Conservation (phyloP, 2,797 vertebrate genomes). For the Coccyzus lansbergi region DNA sequence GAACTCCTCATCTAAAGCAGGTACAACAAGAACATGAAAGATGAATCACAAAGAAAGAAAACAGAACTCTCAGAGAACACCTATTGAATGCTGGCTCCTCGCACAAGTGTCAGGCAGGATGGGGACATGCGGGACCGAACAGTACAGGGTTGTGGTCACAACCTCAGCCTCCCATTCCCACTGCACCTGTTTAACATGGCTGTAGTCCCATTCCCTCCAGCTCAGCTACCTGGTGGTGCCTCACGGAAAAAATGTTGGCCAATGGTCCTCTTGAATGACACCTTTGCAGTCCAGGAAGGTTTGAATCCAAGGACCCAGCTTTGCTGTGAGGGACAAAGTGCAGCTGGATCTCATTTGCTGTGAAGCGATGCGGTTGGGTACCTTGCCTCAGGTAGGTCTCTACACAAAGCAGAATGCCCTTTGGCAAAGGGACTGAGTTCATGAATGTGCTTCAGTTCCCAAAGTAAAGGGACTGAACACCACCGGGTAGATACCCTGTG, state of each 20-base stretch:
- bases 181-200: rapidly evolving
- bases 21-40: background rate
- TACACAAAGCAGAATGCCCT: rapidly evolving
- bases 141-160: background rate
- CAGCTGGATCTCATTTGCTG: rapidly evolving
- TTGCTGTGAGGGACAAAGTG: rapidly evolving
- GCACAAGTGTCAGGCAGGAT: background rate
- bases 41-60: background rate
- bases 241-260: rapidly evolving
- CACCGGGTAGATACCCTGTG: rapidly evolving
- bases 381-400: background rate
- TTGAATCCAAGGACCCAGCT: background rate
- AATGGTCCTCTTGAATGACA: background rate
- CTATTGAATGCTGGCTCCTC: background rate
- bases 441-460: background rate
- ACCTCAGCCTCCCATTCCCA: background rate
- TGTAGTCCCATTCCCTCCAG: background rate
- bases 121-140: background rate
- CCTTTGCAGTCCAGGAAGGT: background rate
- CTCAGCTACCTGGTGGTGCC: background rate
- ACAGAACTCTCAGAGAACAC: background rate
- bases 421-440: background rate
- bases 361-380: background rate
- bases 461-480: background rate
- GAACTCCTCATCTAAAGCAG: background rate